These are phyloP conservation scores for Tetraneura akinire DNA, from an alignment of 1,140 invertebrate genomes.

Conservation along the genomic window DNA sequence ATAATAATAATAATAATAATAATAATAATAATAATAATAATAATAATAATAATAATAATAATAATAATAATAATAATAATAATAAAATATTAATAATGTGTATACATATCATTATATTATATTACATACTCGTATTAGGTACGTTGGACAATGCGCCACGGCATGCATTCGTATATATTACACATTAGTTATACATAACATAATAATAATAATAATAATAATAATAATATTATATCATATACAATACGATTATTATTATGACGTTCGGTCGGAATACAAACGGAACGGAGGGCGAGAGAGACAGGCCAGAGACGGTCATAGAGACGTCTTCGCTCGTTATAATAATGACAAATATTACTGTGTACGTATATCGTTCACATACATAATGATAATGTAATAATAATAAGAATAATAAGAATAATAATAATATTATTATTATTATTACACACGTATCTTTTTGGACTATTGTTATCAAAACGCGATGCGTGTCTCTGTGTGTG, in stretches of 20 bases:
- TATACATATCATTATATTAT: slow-evolving; percentile 42
- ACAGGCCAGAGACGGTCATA: too few relatives aligned
- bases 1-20: too few relatives aligned
- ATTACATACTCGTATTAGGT: too few relatives aligned
- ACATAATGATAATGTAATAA: too few relatives aligned
- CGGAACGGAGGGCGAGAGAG: slow-evolving; percentile 2
- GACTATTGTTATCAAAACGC: slow-evolving; percentile 40
- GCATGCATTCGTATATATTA: slow-evolving; percentile 3
- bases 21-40: too few relatives aligned
- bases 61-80: too few relatives aligned
- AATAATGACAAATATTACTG: slow-evolving; percentile 49
- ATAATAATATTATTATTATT: slow-evolving; percentile 35
- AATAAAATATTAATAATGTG: too few relatives aligned
- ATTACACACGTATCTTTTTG: slow-evolving; percentile 19
- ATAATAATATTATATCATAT: too few relatives aligned
- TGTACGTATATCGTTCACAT: slow-evolving; percentile 38
- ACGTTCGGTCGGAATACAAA: slow-evolving; percentile 47
- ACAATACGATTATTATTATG: slow-evolving; percentile 49
- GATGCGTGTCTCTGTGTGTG: background rate
- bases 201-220: too few relatives aligned
- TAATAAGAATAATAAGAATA: background rate
- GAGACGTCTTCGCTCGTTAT: slow-evolving; percentile 16
- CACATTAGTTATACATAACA: too few relatives aligned
- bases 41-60: too few relatives aligned
- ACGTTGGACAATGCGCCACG: slow-evolving; percentile 6